Percentiles rank a stretch among this genome's conserved stretches.
phyloP scores from a whole-genome alignment of 1,140 invertebrate genomes.

The Venustaconcha ellipsiformis region DNA sequence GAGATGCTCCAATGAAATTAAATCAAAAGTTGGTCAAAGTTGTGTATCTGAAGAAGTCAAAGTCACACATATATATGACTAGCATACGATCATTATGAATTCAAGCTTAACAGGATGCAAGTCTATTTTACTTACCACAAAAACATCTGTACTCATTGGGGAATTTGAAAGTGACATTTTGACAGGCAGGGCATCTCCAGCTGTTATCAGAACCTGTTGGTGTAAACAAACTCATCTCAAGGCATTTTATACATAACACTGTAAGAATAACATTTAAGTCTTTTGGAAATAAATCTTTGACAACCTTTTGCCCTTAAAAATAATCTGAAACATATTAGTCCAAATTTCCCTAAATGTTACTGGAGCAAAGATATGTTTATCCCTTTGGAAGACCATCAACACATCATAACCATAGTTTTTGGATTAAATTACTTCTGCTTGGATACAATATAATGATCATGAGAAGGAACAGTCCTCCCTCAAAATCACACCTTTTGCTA shows the following conservation, averaged over 20 bases:
- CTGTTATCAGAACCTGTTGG: slow-evolving; percentile 61
- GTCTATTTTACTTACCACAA: slow-evolving; percentile 57
- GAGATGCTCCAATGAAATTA: too few relatives aligned
- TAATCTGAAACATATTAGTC: too few relatives aligned
- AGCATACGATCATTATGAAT: not conserved
- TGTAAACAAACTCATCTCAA: not conserved
- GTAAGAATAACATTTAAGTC: too few relatives aligned
- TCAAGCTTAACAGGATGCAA: not conserved
- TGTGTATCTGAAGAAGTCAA: not conserved
- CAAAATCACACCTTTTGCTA: too few relatives aligned
- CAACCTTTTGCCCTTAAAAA: slow-evolving; percentile 7
- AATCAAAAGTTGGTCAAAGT: not conserved
- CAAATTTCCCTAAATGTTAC: too few relatives aligned
- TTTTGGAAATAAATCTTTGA: not conserved
- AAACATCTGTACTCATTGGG: slow-evolving; percentile 67
- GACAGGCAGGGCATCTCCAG: slow-evolving; percentile 86
- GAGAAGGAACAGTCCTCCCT: too few relatives aligned
- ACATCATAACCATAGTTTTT: too few relatives aligned
- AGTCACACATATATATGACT: not conserved
- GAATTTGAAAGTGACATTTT: slow-evolving; percentile 39
- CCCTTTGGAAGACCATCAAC: too few relatives aligned
- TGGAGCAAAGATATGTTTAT: too few relatives aligned
- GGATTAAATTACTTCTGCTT: too few relatives aligned
- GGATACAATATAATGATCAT: too few relatives aligned
- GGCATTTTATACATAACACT: too few relatives aligned